These are phyloP conservation scores for Mimachlamys varia DNA, from an alignment of 2,888 invertebrate species.

Conservation along the genomic window DNA sequence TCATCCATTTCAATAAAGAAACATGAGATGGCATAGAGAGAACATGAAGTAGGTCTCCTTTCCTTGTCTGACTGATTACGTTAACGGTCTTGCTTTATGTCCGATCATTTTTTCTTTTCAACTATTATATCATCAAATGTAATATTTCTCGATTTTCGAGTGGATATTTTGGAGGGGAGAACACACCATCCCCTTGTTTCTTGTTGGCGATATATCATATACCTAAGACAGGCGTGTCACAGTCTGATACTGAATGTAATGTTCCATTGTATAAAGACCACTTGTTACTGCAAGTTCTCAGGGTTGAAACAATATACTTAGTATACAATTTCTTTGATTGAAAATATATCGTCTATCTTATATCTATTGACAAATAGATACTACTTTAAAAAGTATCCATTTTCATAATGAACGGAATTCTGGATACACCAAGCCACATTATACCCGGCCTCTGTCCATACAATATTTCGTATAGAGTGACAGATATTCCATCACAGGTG, in stretches of 20 bases:
- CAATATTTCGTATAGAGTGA: neutral
- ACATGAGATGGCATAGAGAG: neutral
- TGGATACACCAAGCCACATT: neutral
- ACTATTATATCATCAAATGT: slow-evolving; percentile 17
- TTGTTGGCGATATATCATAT: neutral
- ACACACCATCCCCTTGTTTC: slow-evolving; percentile 29
- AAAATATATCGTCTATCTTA: slow-evolving; percentile 17
- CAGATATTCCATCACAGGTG: slow-evolving; percentile 16
- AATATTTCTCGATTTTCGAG: slow-evolving; percentile 29
- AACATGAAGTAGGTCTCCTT: slow-evolving; percentile 26
- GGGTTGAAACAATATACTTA: neutral
- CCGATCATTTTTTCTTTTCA: neutral
- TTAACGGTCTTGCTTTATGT: neutral
- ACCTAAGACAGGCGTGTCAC: slow-evolving; percentile 3
- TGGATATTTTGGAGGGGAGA: neutral
- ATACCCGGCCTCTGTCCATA: neutral
- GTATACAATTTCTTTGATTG: slow-evolving; percentile 36
- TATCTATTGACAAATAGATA: slow-evolving; percentile 27
- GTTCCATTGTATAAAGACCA: slow-evolving; percentile 1
- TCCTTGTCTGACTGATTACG: slow-evolving; percentile 23
- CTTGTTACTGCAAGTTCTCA: neutral
- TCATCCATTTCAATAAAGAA: slow-evolving; percentile 23
- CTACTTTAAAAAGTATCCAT: slow-evolving; percentile 8
- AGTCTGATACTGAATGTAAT: neutral
- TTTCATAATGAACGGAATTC: slow-evolving; percentile 13